Percentiles rank a stretch among this genome's conserved stretches.
phyloP scores from a whole-genome alignment of 2,113 vertebrate genomes.

The Anarhynchus alexandrinus region DNA sequence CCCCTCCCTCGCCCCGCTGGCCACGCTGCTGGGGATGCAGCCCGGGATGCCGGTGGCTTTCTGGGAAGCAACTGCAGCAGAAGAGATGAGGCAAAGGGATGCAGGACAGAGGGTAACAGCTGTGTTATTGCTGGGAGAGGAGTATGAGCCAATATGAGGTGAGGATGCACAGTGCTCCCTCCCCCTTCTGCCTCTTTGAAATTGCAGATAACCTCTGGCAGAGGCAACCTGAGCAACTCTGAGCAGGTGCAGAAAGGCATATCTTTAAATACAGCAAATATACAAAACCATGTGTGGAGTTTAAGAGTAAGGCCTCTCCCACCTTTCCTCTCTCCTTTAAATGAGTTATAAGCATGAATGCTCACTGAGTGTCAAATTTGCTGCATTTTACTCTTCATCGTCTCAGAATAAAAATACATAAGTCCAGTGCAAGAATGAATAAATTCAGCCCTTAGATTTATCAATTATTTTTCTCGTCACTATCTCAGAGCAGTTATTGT shows the following conservation, averaged over 20 bases:
- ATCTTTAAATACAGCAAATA: neutral
- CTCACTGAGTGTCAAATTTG: neutral
- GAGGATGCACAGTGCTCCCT: neutral
- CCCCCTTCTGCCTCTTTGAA: neutral
- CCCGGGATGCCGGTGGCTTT: rapidly evolving
- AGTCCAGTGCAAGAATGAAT: neutral
- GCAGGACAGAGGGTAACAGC: rapidly evolving
- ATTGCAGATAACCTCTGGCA: neutral
- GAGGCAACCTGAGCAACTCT: neutral
- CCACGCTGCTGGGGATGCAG: neutral
- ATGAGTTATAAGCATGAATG: neutral
- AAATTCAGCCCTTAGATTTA: neutral
- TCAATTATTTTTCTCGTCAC: neutral
- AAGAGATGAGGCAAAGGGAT: neutral
- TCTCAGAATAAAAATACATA: neutral
- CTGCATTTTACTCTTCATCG: neutral
- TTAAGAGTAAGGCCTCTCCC: neutral
- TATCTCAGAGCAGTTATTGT: neutral
- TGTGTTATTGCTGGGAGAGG: neutral
- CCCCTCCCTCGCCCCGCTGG: neutral
- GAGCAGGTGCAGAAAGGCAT: neutral
- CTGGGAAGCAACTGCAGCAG: neutral
- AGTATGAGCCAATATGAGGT: rapidly evolving
- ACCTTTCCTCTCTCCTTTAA: neutral
- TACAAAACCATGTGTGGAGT: neutral